phyloP scores from a whole-genome alignment of 1,140 invertebrate genomes.

The Philopotamus ludificatus region DNA sequence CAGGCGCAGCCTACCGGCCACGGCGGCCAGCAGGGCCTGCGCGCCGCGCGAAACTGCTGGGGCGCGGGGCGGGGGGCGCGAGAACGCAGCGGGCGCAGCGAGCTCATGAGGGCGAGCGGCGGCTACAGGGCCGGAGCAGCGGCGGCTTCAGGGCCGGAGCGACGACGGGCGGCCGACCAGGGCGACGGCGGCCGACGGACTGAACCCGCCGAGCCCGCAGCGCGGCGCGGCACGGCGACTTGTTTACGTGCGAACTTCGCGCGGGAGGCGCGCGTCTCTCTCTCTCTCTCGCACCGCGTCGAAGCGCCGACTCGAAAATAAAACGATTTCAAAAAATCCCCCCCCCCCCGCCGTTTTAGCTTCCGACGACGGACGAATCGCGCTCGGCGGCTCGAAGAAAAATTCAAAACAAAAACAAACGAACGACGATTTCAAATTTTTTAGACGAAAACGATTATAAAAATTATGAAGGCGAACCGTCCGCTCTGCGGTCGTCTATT shows the following conservation, averaged over 20 bases:
- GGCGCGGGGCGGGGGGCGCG: not conserved
- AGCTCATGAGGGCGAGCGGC: not conserved
- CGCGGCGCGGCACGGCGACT: conserved; percentile 3
- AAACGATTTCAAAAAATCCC: no score
- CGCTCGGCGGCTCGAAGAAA: not conserved
- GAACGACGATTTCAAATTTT: no score
- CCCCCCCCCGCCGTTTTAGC: not conserved
- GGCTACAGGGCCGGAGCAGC: conserved; percentile 15
- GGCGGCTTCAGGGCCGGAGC: conserved; percentile 8
- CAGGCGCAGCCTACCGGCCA: conserved; percentile 55
- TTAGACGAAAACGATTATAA: no score
- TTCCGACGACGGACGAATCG: not conserved
- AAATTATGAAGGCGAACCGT: no score
- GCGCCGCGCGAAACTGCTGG: conserved; percentile 49
- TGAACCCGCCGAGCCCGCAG: conserved; percentile 10
- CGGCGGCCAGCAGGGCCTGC: conserved; percentile 55
- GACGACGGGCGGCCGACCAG: conserved; percentile 11
- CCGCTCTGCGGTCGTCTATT: no score
- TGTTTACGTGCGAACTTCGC: conserved; percentile 9
- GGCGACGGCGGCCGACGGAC: not conserved
- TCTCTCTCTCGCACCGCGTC: no score
- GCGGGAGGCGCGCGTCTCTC: conserved; percentile 16
- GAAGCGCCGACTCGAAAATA: no score
- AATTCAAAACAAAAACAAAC: not conserved
- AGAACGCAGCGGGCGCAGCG: conserved; percentile 1